Base-by-base conservation (phyloP, 2,113 vertebrate species). In the Macquaria australasica region DNA sequence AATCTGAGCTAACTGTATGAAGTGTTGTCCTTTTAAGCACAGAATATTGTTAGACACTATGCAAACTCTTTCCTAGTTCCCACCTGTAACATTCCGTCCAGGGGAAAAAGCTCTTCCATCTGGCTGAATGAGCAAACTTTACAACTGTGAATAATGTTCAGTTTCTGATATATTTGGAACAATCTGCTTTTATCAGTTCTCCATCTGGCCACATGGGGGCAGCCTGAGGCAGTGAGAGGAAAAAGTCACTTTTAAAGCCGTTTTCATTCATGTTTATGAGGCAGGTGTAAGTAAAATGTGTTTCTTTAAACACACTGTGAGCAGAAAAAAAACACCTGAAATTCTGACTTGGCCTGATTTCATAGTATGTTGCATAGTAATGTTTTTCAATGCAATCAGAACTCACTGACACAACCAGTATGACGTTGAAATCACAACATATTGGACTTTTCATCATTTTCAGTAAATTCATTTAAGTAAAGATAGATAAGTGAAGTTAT, bases 171-270 rank as follows among this genome's bases (percentile, higher is more conserved):
- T 6, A 50, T 55, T 28, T 37, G 12, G 14, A 37, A 37, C 11
- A 15, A 39, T 48, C 11, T 15, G 31, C 39, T 50, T 15, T 11
- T 45, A n/a, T 71, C 16, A 68, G 9, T 78, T 59, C 68, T 66
- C 11, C 37, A 23, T 87, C 8, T 70, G 67, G 31, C 78, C 92
- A 86, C 88, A 87, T 0, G 90, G 75, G 75, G 92, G 92, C 90
- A 87, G 81, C 45, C 25, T 74, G 39, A 79, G n/a, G 51, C 70
- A 92, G 23, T 16, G 3, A 71, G 43, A 79, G 23, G 28, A 0
- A 10, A 34, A 50, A 9, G 58, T 5, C 21, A 8, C 31, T 4
- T 56, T 48, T 16, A 53, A 63, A 53, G 9, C 10, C 20, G 59
- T 15, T 37, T 59, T 23, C 8, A 55, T 31, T 64, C 21, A 28